Evolutionary conservation across 53 echinoderm and acorn worm genomes (phyloP).

Genomic region (Hippasteria phrygiana): DNA sequence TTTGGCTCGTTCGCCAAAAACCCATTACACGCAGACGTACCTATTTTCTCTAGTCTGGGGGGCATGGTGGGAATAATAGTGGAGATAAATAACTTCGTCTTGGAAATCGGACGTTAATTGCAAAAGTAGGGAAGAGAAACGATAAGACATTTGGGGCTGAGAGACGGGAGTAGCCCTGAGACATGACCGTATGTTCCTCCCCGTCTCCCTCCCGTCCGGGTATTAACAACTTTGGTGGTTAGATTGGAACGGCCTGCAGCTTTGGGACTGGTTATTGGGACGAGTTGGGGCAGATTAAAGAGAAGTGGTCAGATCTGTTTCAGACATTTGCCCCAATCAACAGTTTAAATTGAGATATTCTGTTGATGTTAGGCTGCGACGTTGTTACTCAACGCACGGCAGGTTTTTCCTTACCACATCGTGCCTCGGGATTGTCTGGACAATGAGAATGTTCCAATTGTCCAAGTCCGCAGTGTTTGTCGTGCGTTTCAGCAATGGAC

Average conservation of each 20-base stretch:
- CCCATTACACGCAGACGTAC: constrained; percentile 35
- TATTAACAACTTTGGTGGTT: constrained; percentile 9
- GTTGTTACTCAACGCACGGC: too few relatives aligned
- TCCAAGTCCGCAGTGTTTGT: too few relatives aligned
- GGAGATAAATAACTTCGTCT: constrained; percentile 46
- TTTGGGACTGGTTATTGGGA: constrained; percentile 9
- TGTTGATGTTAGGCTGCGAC: neutral
- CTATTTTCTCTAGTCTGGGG: constrained; percentile 7
- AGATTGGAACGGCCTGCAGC: neutral
- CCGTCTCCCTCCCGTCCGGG: neutral
- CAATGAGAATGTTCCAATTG: too few relatives aligned
- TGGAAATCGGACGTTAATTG: constrained; percentile 57
- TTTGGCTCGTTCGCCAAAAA: neutral
- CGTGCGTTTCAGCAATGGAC: too few relatives aligned
- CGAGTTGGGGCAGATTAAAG: neutral
- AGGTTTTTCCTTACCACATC: too few relatives aligned
- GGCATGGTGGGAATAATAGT: constrained; percentile 10
- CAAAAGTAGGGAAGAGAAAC: constrained; percentile 4
- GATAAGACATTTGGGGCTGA: too few relatives aligned
- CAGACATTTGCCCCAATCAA: neutral
- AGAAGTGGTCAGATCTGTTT: neutral
- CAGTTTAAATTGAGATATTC: neutral
- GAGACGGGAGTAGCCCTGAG: constrained; percentile 31
- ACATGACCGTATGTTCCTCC: constrained; percentile 40
- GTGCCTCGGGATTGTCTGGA: too few relatives aligned